These are phyloP conservation scores for Diogma glabrata DNA, from an alignment of 2,888 invertebrate species.

Conservation along the genomic window DNA sequence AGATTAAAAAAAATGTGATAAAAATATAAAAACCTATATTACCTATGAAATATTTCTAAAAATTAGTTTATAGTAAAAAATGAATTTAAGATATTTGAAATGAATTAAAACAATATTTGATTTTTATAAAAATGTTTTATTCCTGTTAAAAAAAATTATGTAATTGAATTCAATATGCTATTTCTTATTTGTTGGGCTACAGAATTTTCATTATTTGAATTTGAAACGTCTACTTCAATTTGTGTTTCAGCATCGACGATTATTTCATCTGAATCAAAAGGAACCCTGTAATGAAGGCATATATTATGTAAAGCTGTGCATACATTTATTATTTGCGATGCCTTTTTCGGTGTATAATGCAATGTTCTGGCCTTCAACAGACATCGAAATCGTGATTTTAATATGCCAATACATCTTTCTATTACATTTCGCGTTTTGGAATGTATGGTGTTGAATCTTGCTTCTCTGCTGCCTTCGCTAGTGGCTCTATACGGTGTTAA, in stretches of 20 bases:
- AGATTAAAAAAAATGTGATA: no score
- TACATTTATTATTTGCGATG: neutral
- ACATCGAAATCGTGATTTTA: neutral
- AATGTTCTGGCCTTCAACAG: neutral
- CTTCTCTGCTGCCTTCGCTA: neutral
- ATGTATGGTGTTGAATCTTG: neutral
- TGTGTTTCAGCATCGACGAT: neutral
- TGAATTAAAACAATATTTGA: no score
- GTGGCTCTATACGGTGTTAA: neutral
- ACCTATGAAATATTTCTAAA: no score
- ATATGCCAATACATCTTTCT: neutral
- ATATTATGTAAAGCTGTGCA: neutral
- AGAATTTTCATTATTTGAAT: neutral
- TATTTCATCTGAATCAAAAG: neutral
- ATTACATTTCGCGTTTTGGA: neutral
- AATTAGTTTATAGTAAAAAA: no score
- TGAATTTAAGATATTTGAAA: no score
- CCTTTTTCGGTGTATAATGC: no score
- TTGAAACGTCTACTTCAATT: neutral
- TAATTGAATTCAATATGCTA: neutral
- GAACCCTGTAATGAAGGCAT: no score
- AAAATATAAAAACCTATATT: no score
- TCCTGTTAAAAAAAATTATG: no score
- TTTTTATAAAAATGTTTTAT: no score
- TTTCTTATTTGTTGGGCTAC: neutral